phyloP scores from a whole-genome alignment of 1,140 invertebrate genomes.

The Papilio helenus region DNA sequence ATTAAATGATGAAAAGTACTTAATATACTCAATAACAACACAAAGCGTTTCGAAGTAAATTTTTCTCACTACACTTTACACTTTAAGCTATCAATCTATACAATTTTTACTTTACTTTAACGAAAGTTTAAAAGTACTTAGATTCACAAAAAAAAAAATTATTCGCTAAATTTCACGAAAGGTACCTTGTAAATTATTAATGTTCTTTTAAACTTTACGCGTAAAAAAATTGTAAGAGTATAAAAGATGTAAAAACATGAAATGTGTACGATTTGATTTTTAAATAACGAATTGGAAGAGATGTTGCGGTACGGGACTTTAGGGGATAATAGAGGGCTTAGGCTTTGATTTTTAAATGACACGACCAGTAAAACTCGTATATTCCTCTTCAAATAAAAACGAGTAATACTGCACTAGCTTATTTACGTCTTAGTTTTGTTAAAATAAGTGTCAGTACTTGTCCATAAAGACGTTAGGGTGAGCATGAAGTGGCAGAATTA shows the following conservation, averaged over 20 bases:
- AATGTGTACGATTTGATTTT: neutral
- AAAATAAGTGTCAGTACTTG: neutral
- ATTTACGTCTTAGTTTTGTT: neutral
- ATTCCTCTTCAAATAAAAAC: neutral
- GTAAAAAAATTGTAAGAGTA: neutral
- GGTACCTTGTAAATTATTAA: conserved; percentile 25
- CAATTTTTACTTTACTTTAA: too few species aligned
- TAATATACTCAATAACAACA: too few species aligned
- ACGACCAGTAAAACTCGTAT: neutral
- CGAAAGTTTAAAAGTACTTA: too few species aligned
- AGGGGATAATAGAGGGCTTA: neutral
- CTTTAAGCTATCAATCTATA: too few species aligned
- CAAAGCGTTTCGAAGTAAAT: too few species aligned
- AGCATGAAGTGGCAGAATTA: too few species aligned
- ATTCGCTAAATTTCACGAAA: neutral
- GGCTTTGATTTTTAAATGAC: neutral
- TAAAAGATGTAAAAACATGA: neutral
- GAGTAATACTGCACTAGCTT: neutral
- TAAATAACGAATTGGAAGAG: neutral
- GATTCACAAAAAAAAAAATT: neutral
- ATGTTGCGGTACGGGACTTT: neutral
- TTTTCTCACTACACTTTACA: too few species aligned
- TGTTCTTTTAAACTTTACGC: conserved; percentile 23
- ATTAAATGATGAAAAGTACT: neutral
- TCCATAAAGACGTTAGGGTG: neutral